phyloP scores from a whole-genome alignment of 92 coral and sea anemone species.

The Blastomussa wellsi region DNA sequence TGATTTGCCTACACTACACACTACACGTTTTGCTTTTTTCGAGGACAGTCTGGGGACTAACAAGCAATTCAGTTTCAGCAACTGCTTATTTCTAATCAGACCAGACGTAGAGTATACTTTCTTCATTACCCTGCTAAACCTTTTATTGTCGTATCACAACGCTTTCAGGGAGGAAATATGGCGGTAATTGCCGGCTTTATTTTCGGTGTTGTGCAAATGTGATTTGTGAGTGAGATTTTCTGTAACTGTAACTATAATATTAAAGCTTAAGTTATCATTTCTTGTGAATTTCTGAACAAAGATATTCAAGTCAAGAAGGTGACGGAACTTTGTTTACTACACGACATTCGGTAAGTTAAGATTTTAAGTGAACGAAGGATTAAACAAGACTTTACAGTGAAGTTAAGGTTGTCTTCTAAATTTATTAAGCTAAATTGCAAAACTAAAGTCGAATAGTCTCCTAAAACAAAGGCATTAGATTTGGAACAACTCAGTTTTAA shows the following conservation, averaged over 20 bases:
- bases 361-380: background rate
- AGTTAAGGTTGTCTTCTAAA: background rate
- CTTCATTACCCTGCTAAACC: background rate
- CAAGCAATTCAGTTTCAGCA: background rate
- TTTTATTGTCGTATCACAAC: background rate
- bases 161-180: slow-evolving; percentile 42
- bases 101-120: background rate
- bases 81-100: background rate
- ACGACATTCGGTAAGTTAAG: slow-evolving; percentile 3
- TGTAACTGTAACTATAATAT: background rate
- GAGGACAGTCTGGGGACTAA: slow-evolving; percentile 14
- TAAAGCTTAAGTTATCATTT: background rate
- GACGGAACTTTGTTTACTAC: slow-evolving; percentile 42
- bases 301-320: slow-evolving; percentile 39
- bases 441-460: no score
- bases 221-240: background rate
- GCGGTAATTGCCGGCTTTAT: slow-evolving; percentile 47
- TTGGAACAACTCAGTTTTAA: background rate
- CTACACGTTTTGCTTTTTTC: background rate
- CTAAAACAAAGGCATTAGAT: background rate
- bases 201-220: background rate
- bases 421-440: no score
- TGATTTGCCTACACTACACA: no score
- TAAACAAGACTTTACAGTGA: slow-evolving; percentile 11
- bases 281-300: background rate